phyloP scores from a whole-genome alignment of 1,140 invertebrate species.

The Apis laboriosa region DNA sequence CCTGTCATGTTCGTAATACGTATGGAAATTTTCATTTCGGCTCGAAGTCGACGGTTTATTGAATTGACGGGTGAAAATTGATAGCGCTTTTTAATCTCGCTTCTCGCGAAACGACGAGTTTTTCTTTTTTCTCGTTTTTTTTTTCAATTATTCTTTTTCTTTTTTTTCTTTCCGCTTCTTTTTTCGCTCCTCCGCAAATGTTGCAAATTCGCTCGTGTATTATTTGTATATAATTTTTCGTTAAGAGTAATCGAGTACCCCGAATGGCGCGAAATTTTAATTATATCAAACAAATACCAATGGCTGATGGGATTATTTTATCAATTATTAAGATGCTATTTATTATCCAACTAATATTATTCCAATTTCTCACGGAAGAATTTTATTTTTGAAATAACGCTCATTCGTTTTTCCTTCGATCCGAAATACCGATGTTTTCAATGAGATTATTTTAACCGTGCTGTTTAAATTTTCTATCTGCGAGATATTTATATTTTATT shows the following conservation, averaged over 20 bases:
- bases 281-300: no score
- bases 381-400: no score
- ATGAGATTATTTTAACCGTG: background rate
- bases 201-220: background rate
- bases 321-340: no score
- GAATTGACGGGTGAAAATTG: conserved; percentile 26
- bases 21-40: conserved; percentile 41
- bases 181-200: background rate
- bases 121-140: no score
- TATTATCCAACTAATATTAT: no score
- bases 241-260: background rate
- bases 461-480: background rate
- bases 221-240: background rate
- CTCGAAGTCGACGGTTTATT: conserved; percentile 5
- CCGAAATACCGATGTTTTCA: background rate
- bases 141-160: background rate
- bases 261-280: no score
- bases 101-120: background rate
- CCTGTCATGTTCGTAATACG: conserved; percentile 21
- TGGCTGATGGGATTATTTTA: no score
- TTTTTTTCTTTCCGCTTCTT: background rate
- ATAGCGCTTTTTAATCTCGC: conserved; percentile 34
- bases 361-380: no score
- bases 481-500: background rate
- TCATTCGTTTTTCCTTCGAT: no score